phyloP scores from a whole-genome alignment of 2,113 vertebrate genomes.

The Mandrillus leucophaeus region DNA sequence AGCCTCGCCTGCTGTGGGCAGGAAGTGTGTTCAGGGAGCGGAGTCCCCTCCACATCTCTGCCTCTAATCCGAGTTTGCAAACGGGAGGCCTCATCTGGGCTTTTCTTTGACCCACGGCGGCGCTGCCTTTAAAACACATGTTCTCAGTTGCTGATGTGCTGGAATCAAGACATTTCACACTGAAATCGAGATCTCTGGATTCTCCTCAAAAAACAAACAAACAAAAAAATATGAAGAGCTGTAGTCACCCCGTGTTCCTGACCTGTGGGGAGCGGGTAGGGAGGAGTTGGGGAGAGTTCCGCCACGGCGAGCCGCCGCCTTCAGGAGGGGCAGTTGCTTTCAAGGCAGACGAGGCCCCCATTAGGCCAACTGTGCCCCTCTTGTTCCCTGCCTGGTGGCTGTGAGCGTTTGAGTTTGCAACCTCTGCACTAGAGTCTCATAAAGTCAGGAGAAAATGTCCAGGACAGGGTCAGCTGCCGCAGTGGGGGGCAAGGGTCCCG shows the following conservation, averaged over 20 bases:
- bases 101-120: not conserved
- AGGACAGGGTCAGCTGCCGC: not conserved
- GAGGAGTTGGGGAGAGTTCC: accelerated
- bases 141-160: not conserved
- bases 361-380: not conserved
- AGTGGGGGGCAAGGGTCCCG: not conserved
- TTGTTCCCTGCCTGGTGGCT: not conserved
- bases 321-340: not conserved
- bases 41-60: not conserved
- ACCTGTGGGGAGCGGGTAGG: not conserved
- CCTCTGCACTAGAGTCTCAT: not conserved
- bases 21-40: not conserved
- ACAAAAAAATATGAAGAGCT: not conserved
- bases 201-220: not conserved
- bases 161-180: not conserved
- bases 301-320: accelerated
- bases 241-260: not conserved
- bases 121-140: not conserved
- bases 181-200: not conserved
- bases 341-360: accelerated
- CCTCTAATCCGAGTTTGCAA: not conserved
- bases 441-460: not conserved
- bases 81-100: not conserved
- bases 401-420: not conserved
- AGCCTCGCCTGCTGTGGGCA: not conserved